Evolutionary conservation across 1,140 invertebrate species (phyloP).

Genomic region (Psilanteris sp.): DNA sequence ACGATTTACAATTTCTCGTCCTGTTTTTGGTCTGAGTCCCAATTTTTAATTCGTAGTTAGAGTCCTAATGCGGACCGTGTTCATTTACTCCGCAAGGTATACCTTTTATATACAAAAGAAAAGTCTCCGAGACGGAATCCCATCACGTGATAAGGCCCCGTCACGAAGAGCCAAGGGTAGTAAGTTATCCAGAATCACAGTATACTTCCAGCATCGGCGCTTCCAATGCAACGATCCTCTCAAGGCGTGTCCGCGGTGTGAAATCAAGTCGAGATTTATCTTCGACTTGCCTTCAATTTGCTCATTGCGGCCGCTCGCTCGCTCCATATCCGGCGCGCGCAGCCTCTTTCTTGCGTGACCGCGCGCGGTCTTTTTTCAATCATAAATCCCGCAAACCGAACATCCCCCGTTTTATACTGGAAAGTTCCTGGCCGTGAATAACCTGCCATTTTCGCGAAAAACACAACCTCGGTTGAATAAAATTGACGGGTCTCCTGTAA

Average conservation of each 20-base stretch:
- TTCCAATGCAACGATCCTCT: constrained; percentile 31
- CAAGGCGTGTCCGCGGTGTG: constrained; percentile 65
- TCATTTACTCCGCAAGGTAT: too few species aligned
- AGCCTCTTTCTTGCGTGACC: constrained; percentile 52
- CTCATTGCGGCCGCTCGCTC: constrained; percentile 42
- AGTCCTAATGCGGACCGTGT: too few species aligned
- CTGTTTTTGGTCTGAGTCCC: too few species aligned
- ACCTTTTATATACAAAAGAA: too few species aligned
- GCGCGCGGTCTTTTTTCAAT: constrained; percentile 50
- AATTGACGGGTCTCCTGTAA: constrained; percentile 34
- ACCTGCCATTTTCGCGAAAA: constrained; percentile 36
- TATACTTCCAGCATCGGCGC: constrained; percentile 25
- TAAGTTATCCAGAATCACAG: constrained; percentile 58
- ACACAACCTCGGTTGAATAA: constrained; percentile 19
- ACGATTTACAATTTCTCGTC: too few species aligned
- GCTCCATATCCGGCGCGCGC: constrained; percentile 50
- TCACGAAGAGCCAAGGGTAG: constrained; percentile 42
- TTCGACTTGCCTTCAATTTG: constrained; percentile 67
- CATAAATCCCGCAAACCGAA: constrained; percentile 36
- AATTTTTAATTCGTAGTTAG: too few species aligned
- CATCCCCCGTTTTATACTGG: constrained; percentile 41
- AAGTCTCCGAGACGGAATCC: too few species aligned
- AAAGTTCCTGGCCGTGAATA: constrained; percentile 26
- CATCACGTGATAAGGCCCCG: neutral
- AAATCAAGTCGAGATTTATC: constrained; percentile 69